phyloP scores from a whole-genome alignment of 2,888 invertebrate species.

The Stegophylla sp. region DNA sequence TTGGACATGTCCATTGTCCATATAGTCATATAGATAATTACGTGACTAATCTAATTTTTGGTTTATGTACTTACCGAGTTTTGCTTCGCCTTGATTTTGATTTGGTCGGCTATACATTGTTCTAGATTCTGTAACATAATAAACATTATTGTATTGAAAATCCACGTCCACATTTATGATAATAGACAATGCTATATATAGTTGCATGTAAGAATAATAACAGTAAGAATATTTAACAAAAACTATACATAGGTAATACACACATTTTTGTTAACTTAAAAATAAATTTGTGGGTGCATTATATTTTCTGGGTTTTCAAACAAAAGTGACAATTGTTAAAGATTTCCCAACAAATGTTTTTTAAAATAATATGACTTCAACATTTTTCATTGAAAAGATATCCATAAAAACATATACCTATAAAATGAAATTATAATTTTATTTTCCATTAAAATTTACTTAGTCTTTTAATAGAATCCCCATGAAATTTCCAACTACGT shows the following conservation, averaged over 20 bases:
- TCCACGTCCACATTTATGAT: neutral
- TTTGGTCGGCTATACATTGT: constrained; percentile 52
- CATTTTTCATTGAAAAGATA: too few relatives aligned
- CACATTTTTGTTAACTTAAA: too few relatives aligned
- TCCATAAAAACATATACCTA: too few relatives aligned
- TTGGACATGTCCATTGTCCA: neutral
- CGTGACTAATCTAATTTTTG: constrained; percentile 43
- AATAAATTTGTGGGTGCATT: too few relatives aligned
- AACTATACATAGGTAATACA: neutral
- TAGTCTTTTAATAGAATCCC: too few relatives aligned
- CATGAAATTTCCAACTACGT: too few relatives aligned
- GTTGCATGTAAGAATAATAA: constrained; percentile 30
- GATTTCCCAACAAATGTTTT: too few relatives aligned
- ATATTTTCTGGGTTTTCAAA: too few relatives aligned
- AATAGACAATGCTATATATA: constrained; percentile 17
- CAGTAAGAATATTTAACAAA: constrained; percentile 1
- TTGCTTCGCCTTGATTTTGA: constrained; percentile 57
- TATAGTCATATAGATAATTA: constrained; percentile 28
- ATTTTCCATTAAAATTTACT: too few relatives aligned
- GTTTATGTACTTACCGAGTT: constrained; percentile 46
- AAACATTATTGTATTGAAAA: constrained; percentile 31
- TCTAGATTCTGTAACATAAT: constrained; percentile 44
- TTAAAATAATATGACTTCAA: too few relatives aligned
- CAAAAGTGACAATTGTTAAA: too few relatives aligned
- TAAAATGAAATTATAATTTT: too few relatives aligned